Conservation (phyloP, 2,888 invertebrate genomes). For the Brachyptera risi region DNA sequence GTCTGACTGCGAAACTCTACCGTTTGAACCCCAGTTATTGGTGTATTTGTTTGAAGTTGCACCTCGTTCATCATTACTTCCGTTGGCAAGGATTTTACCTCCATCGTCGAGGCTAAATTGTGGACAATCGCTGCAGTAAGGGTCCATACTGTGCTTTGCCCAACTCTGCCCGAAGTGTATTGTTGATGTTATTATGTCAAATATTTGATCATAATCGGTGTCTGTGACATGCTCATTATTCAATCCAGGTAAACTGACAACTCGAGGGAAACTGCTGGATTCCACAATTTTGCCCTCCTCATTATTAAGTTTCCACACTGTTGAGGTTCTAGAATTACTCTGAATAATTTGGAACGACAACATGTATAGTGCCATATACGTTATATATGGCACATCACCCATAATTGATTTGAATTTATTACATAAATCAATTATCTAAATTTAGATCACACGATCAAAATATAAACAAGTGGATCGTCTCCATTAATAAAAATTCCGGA, state of each 20-base stretch:
- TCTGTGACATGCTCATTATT: conserved; percentile 44
- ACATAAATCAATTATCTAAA: conserved; percentile 2
- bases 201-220: conserved; percentile 63
- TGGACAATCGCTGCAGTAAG: conserved; percentile 60
- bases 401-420: conserved; percentile 38
- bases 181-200: conserved; percentile 72
- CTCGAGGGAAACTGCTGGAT: conserved; percentile 36
- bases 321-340: conserved; percentile 77
- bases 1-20: conserved; percentile 30
- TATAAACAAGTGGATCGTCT: conserved; percentile 14
- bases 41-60: conserved; percentile 4
- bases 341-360: conserved; percentile 66
- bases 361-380: conserved; percentile 63
- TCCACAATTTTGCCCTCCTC: conserved; percentile 71
- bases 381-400: conserved; percentile 55
- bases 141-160: conserved; percentile 62
- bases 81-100: neutral
- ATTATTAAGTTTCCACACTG: conserved; percentile 74
- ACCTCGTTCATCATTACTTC: neutral
- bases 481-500: neutral
- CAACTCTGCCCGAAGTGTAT: conserved; percentile 62
- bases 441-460: conserved; percentile 21
- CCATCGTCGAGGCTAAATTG: too few relatives aligned
- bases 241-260: conserved; percentile 41
- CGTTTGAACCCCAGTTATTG: conserved; percentile 24